Base-by-base conservation (phyloP, 2,797 vertebrate genomes). In the Semotilus atromaculatus region DNA sequence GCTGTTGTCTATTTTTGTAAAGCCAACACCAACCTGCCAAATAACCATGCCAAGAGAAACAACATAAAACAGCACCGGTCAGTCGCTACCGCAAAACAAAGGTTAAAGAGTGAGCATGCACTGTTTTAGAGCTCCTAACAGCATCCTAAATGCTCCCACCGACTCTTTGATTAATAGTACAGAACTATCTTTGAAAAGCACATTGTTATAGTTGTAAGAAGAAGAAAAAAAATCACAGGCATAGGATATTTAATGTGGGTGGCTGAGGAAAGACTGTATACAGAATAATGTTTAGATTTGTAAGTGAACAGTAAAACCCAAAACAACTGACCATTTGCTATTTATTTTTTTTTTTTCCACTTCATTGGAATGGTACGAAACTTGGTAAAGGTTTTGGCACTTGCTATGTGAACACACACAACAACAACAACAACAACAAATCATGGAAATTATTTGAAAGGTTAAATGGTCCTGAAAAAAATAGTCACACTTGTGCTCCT, bases 1-100 rank as follows among this genome's bases (percentile, higher is more conserved):
- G 88, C 82, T 81, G 81, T 71, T 88, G 91, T 90, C 90, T 92
- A 89, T 92, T 94, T 93, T 90, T 90, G 87, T 91, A 86, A 90
- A 86, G 89, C 91, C 86, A 87, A 90, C 88, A 88, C 87, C 84
- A 85, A 87, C 86, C 88, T 76, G 88, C 90, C 88, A 91, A 91
- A 93, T 91, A 90, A 88, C 18, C 83, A 91, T 90, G 91, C 91
- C 87, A 89, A 89, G 83, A 90, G 72, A 89, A 85, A 91, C 91
- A 90, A 90, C 90, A 91, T 36, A 89, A 87, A 88, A 85, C 81
- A 83, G 88, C 85, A 87, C 82, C 71, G 87, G 89, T 90, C 73
- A 2, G 88, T 81, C 90, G 86, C 82, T 70, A 64, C 87, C 89
- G 86, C 81, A 90, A 90, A 91, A 86, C 77, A 86, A 83, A 86